A percentile compares a stretch with the other conserved stretches of the same genome.
Conservation (phyloP, 2,888 invertebrate species). For the Brachynemurus nebulosus region DNA sequence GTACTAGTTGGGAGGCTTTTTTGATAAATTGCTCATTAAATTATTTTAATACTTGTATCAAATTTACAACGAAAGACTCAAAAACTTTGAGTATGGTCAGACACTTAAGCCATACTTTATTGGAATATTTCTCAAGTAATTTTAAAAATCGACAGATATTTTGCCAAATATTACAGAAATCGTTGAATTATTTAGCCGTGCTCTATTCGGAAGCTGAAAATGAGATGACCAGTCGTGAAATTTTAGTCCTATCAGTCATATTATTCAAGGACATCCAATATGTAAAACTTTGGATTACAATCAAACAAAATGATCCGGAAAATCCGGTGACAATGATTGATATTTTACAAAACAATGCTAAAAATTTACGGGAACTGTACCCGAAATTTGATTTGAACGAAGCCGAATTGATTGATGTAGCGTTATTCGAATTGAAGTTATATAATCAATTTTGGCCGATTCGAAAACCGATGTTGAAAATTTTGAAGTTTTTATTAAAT, state of each 20-base stretch:
- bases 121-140: too few species aligned
- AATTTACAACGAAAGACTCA: too few species aligned
- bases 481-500: background rate
- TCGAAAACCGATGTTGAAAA: background rate
- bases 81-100: too few species aligned
- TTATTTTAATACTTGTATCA: too few species aligned
- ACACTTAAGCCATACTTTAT: too few species aligned
- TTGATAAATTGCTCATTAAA: too few species aligned
- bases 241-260: background rate
- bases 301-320: background rate
- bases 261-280: background rate
- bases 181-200: too few species aligned
- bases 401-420: background rate
- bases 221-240: too few species aligned
- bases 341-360: background rate
- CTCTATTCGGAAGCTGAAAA: too few species aligned
- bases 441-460: background rate
- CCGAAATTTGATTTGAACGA: background rate
- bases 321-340: background rate
- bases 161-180: too few species aligned
- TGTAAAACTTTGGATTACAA: background rate
- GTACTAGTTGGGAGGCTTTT: too few species aligned
- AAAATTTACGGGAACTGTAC: background rate
- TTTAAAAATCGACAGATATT: too few species aligned
- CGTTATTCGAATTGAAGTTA: background rate